These are phyloP conservation scores for Archilochus colubris DNA, from an alignment of 2,113 vertebrate genomes.

Conservation along the genomic window DNA sequence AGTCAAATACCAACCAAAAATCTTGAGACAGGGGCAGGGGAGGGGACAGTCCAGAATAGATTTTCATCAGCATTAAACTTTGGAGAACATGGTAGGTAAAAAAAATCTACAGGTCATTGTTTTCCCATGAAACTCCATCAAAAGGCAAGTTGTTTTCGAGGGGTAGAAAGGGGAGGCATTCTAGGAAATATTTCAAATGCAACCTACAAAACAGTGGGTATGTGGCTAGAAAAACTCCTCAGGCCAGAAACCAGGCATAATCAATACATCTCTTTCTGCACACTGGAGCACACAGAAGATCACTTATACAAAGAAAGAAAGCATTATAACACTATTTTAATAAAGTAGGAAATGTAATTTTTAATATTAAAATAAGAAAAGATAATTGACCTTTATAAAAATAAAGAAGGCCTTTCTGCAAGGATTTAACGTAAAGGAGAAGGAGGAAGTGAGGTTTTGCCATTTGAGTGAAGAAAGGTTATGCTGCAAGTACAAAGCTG, in stretches of 20 bases:
- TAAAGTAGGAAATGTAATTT: neutral
- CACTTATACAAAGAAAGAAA: neutral
- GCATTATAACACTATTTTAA: neutral
- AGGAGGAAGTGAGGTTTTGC: neutral
- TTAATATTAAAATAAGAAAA: neutral
- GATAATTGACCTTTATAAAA: rapidly evolving
- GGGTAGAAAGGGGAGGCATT: neutral
- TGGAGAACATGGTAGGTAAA: neutral
- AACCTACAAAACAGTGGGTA: neutral
- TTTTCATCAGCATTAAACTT: neutral
- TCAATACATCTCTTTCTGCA: neutral
- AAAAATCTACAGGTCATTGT: neutral
- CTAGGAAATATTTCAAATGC: constrained; percentile 32
- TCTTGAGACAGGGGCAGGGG: neutral
- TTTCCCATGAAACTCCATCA: neutral
- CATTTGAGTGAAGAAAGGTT: neutral
- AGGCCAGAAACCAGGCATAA: neutral
- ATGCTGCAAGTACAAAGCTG: neutral
- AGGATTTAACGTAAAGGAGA: neutral
- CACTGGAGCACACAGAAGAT: neutral
- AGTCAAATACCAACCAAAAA: neutral
- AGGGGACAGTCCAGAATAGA: neutral
- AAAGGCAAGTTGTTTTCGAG: neutral
- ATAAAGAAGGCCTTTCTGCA: neutral
- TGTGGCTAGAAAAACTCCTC: constrained; percentile 15